phyloP scores from a whole-genome alignment of 2,797 vertebrate species.

The Allochrocebus solatus region DNA sequence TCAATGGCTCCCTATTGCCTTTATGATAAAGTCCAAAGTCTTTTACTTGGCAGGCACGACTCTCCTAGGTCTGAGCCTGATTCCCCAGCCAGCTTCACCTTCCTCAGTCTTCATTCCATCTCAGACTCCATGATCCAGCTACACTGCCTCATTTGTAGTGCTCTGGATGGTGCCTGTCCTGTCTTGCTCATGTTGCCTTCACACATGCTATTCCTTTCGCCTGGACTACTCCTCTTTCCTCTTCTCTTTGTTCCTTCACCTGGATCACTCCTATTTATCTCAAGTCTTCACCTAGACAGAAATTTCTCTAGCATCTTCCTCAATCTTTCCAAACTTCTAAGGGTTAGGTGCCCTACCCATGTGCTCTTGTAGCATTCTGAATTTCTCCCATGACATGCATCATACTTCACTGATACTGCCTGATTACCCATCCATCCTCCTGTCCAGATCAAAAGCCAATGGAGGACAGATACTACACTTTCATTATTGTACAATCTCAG shows the following conservation, averaged over 20 bases:
- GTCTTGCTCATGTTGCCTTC: neutral
- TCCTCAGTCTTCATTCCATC: fast-evolving
- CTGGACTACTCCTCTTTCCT: neutral
- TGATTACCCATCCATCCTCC: neutral
- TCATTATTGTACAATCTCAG: neutral
- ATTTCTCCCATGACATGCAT: fast-evolving
- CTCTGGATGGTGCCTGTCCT: neutral
- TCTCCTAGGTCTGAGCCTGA: neutral
- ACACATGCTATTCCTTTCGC: fast-evolving
- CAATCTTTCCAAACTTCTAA: neutral
- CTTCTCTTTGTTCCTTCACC: neutral
- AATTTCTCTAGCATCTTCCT: neutral
- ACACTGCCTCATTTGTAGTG: fast-evolving
- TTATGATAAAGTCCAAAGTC: neutral
- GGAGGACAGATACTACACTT: neutral
- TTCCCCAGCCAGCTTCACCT: neutral
- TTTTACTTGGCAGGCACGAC: neutral
- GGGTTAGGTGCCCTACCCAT: neutral
- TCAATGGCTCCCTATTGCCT: neutral
- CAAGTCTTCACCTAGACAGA: neutral
- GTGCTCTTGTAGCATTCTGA: neutral
- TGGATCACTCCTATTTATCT: neutral
- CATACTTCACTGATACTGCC: neutral
- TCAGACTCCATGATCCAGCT: neutral
- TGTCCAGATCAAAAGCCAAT: neutral